Evolutionary conservation across 2,113 vertebrate species (phyloP).

Genomic region (Tautogolabrus adspersus): DNA sequence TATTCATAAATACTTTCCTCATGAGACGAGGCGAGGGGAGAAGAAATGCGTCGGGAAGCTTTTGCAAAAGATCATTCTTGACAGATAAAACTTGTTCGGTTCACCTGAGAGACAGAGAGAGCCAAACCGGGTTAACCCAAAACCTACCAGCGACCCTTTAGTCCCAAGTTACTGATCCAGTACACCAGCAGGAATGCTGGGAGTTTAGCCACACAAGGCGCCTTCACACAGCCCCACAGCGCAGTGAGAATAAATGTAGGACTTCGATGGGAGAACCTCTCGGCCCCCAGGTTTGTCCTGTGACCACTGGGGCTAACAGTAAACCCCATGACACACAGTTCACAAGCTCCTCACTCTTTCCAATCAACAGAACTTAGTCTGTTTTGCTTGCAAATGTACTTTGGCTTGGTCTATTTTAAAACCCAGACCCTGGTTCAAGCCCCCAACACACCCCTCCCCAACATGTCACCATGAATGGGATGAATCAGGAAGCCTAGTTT

Average conservation of each 20-base stretch:
- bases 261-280: constrained; percentile 70
- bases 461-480: constrained; percentile 74
- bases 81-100: constrained; percentile 45
- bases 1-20: constrained; percentile 64
- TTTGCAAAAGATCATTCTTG: constrained; percentile 18
- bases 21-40: constrained; percentile 52
- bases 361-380: constrained; percentile 85
- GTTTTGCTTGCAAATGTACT: constrained; percentile 82
- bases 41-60: constrained; percentile 31
- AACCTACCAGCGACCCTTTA: constrained; percentile 43
- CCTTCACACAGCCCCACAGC: constrained; percentile 60
- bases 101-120: constrained; percentile 19
- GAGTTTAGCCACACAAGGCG: constrained; percentile 66
- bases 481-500: constrained; percentile 79
- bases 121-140: constrained; percentile 53
- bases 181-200: constrained; percentile 60
- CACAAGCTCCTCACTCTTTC: constrained; percentile 85
- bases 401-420: constrained; percentile 86
- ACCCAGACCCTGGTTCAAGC: constrained; percentile 73
- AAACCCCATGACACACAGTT: constrained; percentile 80
- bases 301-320: constrained; percentile 71
- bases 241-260: constrained; percentile 67
- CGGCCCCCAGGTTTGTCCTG: constrained; percentile 69
- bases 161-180: constrained; percentile 51
- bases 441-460: constrained; percentile 56